Evolutionary conservation across 2,797 vertebrate species (phyloP).

Genomic region (Steatocranus sp.): DNA sequence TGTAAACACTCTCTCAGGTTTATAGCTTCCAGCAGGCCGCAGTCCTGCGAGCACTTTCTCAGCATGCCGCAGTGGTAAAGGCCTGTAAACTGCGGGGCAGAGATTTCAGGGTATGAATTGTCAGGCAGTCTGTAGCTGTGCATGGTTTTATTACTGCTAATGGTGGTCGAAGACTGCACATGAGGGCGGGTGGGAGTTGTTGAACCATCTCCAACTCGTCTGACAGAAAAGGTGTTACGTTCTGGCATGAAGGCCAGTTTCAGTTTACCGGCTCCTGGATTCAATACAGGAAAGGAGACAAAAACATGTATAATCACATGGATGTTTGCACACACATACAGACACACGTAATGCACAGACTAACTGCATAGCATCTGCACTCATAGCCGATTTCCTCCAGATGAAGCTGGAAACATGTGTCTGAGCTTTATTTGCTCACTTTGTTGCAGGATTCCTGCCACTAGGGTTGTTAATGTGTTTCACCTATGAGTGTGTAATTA

Average conservation of each 20-base stretch:
- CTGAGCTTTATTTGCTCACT: neutral
- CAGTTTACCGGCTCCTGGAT: constrained; percentile 22
- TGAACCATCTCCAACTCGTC: constrained; percentile 5
- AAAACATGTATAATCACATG: neutral
- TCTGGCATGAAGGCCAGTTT: constrained; percentile 34
- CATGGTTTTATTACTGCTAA: constrained; percentile 26
- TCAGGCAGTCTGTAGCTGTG: constrained; percentile 10
- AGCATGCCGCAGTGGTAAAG: neutral
- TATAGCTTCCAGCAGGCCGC: constrained; percentile 33
- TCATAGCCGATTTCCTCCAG: neutral
- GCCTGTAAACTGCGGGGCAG: constrained; percentile 41
- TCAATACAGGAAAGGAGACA: neutral
- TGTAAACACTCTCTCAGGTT: constrained; percentile 50
- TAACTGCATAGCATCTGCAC: constrained; percentile 16
- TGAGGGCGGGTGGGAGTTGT: neutral
- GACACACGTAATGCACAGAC: neutral
- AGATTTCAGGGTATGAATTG: constrained; percentile 4
- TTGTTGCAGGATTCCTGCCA: neutral
- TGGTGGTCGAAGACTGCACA: neutral
- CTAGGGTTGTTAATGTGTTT: neutral
- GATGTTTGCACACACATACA: neutral
- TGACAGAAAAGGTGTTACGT: constrained; percentile 12
- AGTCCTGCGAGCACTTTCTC: constrained; percentile 25
- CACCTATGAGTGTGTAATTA: neutral
- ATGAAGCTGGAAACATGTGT: constrained; percentile 13